Base-by-base conservation (phyloP, 2,797 vertebrate species). In the Cacajao melanocephalus region DNA sequence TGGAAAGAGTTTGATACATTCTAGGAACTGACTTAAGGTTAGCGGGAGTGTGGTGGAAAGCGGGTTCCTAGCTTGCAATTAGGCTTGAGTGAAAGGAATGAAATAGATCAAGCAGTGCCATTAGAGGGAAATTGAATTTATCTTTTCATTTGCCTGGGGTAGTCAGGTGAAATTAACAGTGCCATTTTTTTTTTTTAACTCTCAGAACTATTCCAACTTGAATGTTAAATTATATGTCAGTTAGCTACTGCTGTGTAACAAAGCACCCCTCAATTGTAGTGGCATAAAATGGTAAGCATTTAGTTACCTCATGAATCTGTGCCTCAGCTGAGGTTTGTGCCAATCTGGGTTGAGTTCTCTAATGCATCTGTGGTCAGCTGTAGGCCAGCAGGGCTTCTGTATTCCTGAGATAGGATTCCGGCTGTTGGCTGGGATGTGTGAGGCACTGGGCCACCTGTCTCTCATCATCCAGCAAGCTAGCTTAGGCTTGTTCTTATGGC, bases 231-330 rank as follows among this genome's bases (percentile, higher is more conserved):
- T 24, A 8, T 5, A 14, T 57, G 4, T 57, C 70, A 64, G 70
- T 84, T 61, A 85, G 55, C 55, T 78, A 13, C n/a, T 85, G 72
- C 81, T 85, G 19, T 26, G 28, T 85, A 85, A 85, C 91, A 93
- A 78, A 64, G 1, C 11, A 61, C 9, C 44, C 44, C 46, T 22
- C n/a, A 72, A 0, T 41, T 55, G 48, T 24, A 44, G 36, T n/a
- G 20, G 7, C 20, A 14, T 36, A 26, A 46, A 57, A 73, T 36
- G 50, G 79, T 24, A 70, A 70, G 41, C 52, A 28, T 41, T 57
- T 57, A 44, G 78, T 22, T 70, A 5, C 9, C 41, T 84, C 3
- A 9, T 2, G 46, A 44, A 30, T 52, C 55, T n/a, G n/a, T 36
- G 83, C 44, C 76, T 78, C 36, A 15, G 20, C 1, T 9, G 20